Evolutionary conservation across 2,113 vertebrate species (phyloP), one percentile per base, ranked within the genome.

Genomic region (Monarcha castaneiventris): DNA sequence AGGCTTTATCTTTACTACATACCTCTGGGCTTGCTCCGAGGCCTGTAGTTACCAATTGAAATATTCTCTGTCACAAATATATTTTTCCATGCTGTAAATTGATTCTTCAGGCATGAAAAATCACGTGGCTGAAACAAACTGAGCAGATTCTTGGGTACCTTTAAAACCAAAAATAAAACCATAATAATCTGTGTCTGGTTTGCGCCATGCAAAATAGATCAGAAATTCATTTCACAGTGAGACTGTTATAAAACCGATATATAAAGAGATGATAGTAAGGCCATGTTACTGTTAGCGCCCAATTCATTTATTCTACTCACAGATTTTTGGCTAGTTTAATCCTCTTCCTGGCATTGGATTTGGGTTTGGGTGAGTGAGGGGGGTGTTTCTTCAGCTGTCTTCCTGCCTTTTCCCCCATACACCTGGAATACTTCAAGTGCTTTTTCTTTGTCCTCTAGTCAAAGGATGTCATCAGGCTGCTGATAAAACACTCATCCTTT

Each of bases 1-100:
- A 81, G 3, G 27, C 63, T 84, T 90, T 86, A 43, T 59, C 59
- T 44, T 81, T 75, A 59, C 67, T 89, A 52, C 27, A 11, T 33
- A 76, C 67, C 58, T 84, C 87, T 89, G 74, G 49, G 74, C 62
- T 93, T 84, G 54, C 62, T 91, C 32, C 30, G 48, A 89, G 69
- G 37, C 11, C 44, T 75, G 1, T 21, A 68, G 62, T 58, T 56
- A 61, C 23, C 44, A 89, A 25, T 0, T 33, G 52, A 91, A 82
- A 79, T 76, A 82, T 39, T 78, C 46, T 86, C 58, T 87, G 44
- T 44, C n/a, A 49, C 22, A 29, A 82, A 30, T 7, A 52, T 73
- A n/a, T n/a, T 81, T 96, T 96, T 93, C 78, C 29, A 81, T 63
- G 76, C 48, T 76, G 13, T 30, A 93, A 95, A 80, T 77, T 90